Percentiles rank a stretch among this genome's conserved stretches.
phyloP scores from a whole-genome alignment of 2,888 invertebrate genomes.

The Gisinianus flammeolus region DNA sequence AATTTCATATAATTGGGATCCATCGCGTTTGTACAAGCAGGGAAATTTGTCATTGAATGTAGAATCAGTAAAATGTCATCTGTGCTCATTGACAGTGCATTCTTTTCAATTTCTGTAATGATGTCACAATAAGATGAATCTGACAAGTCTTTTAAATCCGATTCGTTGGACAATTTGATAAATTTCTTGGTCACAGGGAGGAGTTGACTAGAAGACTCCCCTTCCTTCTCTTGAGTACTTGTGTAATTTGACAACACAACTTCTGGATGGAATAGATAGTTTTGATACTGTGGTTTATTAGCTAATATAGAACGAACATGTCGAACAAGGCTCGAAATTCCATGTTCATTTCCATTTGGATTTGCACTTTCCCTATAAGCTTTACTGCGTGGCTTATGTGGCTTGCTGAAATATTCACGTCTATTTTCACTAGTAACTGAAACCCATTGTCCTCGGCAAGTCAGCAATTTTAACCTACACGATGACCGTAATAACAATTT shows the following conservation, averaged over 20 bases:
- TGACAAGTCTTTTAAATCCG: neutral
- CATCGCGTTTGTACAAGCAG: conserved; percentile 65
- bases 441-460: no score
- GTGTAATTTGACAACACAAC: no score
- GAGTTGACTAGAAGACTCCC: neutral
- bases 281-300: neutral
- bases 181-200: neutral
- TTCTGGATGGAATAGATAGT: neutral
- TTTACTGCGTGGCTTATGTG: no score
- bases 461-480: neutral
- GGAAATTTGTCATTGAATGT: conserved; percentile 57
- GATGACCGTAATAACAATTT: neutral
- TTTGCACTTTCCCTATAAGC: no score
- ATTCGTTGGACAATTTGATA: neutral
- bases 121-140: neutral
- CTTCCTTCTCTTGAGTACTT: no score
- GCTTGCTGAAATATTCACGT: no score
- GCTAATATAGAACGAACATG: no score
- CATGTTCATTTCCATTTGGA: no score
- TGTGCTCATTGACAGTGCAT: neutral
- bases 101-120: neutral
- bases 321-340: no score
- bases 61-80: conserved; percentile 1
- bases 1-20: conserved; percentile 70
- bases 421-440: no score